phyloP scores from a whole-genome alignment of 2,113 vertebrate genomes.

The Ammodytes marinus region DNA sequence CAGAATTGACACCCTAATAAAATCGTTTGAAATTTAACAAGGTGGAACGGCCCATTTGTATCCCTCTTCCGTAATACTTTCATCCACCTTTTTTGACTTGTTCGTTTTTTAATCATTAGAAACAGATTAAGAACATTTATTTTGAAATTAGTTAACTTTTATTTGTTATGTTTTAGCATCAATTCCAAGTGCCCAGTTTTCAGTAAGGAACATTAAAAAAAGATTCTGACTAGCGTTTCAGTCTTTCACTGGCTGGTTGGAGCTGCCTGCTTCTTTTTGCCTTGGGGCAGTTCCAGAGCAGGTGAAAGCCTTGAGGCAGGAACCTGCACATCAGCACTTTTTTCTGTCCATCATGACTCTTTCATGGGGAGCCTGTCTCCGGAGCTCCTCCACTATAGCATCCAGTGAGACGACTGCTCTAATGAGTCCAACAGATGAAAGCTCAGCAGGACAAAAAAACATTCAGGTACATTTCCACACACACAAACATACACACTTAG shows the following conservation, averaged over 20 bases:
- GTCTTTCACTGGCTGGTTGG: conserved; percentile 68
- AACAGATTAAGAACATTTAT: conserved; percentile 6
- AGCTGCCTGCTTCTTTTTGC: conserved; percentile 68
- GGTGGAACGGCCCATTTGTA: conserved; percentile 86
- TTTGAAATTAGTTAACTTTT: conserved; percentile 37
- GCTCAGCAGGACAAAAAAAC: conserved; percentile 72
- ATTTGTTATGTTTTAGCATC: conserved; percentile 15
- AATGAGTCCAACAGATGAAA: conserved; percentile 77
- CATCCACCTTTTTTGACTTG: conserved; percentile 42
- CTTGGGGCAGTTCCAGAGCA: conserved; percentile 78
- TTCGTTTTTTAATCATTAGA: conserved; percentile 1
- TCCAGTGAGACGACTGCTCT: conserved; percentile 68
- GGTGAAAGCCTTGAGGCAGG: conserved; percentile 79
- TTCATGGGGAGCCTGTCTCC: conserved; percentile 72
- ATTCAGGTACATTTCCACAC: conserved; percentile 44
- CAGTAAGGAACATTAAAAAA: conserved; percentile 24
- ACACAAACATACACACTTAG: conserved; percentile 14
- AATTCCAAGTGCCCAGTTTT: conserved; percentile 2
- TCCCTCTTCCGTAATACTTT: conserved; percentile 47
- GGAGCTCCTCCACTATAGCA: conserved; percentile 65
- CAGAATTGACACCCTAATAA: conserved; percentile 90
- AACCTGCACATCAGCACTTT: conserved; percentile 79
- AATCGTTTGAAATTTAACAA: conserved; percentile 91
- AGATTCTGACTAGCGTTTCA: conserved; percentile 55
- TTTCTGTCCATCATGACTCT: conserved; percentile 71